Evolutionary conservation across 2,113 vertebrate genomes (phyloP).

Genomic region (Corythornis cristatus): DNA sequence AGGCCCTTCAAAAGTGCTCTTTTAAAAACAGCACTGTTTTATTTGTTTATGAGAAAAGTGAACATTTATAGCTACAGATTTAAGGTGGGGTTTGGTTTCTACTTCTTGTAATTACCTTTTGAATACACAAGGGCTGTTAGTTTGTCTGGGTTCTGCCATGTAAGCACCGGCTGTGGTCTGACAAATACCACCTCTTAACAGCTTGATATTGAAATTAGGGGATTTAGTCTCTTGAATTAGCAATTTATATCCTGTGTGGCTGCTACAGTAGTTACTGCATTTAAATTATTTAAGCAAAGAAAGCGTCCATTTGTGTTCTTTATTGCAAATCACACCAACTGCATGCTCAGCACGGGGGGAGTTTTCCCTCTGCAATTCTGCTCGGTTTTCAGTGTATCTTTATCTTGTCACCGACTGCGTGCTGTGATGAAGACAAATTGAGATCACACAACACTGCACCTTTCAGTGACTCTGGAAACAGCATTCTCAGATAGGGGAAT

Average conservation of each 20-base stretch:
- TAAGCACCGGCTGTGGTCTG: neutral
- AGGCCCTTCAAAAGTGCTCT: neutral
- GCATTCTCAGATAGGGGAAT: neutral
- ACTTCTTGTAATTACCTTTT: slow-evolving; percentile 31
- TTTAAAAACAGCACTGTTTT: neutral
- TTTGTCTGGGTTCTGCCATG: slow-evolving; percentile 15
- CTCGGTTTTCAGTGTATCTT: neutral
- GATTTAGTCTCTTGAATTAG: slow-evolving; percentile 50
- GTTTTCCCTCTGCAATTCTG: slow-evolving; percentile 37
- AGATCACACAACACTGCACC: neutral
- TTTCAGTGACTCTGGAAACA: slow-evolving; percentile 23
- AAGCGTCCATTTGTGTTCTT: slow-evolving; percentile 45
- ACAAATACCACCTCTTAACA: slow-evolving; percentile 21
- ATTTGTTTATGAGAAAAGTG: slow-evolving; percentile 12
- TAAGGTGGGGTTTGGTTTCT: neutral
- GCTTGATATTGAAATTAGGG: slow-evolving; percentile 60
- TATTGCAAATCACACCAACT: slow-evolving; percentile 31
- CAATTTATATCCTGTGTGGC: slow-evolving; percentile 66
- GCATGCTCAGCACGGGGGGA: neutral
- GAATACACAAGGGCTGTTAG: neutral
- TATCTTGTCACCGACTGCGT: neutral
- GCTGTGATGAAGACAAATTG: neutral
- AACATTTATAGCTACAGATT: neutral
- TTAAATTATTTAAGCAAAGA: slow-evolving; percentile 76
- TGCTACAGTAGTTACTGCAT: slow-evolving; percentile 45